phyloP scores from a whole-genome alignment of 1,140 invertebrate species.

The Cydia splendana region DNA sequence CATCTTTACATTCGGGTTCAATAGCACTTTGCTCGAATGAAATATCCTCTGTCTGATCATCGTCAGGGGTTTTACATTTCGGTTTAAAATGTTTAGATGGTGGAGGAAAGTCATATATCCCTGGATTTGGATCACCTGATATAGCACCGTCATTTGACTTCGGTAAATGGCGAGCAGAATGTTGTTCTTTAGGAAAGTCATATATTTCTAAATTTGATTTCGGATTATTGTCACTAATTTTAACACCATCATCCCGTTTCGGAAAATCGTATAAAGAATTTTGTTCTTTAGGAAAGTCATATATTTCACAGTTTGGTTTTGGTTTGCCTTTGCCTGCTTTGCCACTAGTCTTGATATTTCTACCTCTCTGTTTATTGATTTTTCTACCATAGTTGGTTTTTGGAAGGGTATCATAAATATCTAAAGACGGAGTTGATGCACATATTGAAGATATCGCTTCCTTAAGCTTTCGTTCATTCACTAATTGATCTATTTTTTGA shows the following conservation, averaged over 20 bases:
- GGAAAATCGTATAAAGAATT: too few species aligned
- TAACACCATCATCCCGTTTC: too few species aligned
- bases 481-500: background rate
- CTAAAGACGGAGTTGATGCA: background rate
- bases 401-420: slow-evolving; percentile 8
- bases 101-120: background rate
- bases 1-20: background rate
- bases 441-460: background rate
- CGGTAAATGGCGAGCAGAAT: background rate
- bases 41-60: background rate
- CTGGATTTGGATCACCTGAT: background rate
- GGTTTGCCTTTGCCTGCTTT: background rate
- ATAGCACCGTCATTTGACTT: background rate
- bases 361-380: background rate
- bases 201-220: background rate
- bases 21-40: background rate
- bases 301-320: background rate
- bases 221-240: too few species aligned
- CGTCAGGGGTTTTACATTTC: background rate
- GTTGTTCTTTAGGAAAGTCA: background rate
- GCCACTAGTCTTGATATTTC: background rate
- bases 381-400: slow-evolving; percentile 23
- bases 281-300: too few species aligned
- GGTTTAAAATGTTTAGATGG: background rate
- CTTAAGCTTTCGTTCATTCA: background rate